Conservation (phyloP, 1,140 invertebrate genomes). For the Protaetia brevitarsis region DNA sequence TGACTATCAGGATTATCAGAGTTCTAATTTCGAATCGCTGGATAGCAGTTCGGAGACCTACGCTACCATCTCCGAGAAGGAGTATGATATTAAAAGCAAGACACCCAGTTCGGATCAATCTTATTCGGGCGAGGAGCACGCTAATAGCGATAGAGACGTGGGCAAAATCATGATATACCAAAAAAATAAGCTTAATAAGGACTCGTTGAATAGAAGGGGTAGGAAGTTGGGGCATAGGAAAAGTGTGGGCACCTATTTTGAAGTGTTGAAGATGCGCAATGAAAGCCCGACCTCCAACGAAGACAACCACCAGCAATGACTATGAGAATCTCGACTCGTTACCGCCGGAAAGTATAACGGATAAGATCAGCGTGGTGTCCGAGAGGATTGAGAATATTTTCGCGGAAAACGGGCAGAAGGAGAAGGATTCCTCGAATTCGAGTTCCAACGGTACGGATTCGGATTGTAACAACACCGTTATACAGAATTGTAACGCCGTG, state of each 20-base stretch:
- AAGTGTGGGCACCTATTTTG: conserved; percentile 53
- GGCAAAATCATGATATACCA: conserved; percentile 55
- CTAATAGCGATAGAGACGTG: conserved; percentile 44
- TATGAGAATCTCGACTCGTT: conserved; percentile 57
- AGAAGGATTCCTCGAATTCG: conserved; percentile 27
- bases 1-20: conserved; percentile 42
- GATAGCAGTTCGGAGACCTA: conserved; percentile 58
- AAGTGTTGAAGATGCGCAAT: conserved; percentile 52
- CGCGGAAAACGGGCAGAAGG: conserved; percentile 44
- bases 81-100: conserved; percentile 37
- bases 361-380: conserved; percentile 57
- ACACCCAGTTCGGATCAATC: conserved; percentile 43
- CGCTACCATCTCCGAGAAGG: conserved; percentile 54
- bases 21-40: conserved; percentile 51
- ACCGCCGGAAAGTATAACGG: conserved; percentile 52
- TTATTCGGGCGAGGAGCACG: conserved; percentile 53
- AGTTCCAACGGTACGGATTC: conserved; percentile 25
- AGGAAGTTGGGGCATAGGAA: conserved; percentile 55
- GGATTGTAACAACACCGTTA: conserved; percentile 36
- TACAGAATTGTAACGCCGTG: conserved; percentile 22
- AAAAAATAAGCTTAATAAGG: conserved; percentile 59
- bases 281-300: conserved; percentile 54
- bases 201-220: conserved; percentile 53
- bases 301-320: conserved; percentile 51
- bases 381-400: conserved; percentile 53